These are phyloP conservation scores for Aphelinus atriplicis DNA, from an alignment of 1,140 invertebrate species.

Conservation along the genomic window DNA sequence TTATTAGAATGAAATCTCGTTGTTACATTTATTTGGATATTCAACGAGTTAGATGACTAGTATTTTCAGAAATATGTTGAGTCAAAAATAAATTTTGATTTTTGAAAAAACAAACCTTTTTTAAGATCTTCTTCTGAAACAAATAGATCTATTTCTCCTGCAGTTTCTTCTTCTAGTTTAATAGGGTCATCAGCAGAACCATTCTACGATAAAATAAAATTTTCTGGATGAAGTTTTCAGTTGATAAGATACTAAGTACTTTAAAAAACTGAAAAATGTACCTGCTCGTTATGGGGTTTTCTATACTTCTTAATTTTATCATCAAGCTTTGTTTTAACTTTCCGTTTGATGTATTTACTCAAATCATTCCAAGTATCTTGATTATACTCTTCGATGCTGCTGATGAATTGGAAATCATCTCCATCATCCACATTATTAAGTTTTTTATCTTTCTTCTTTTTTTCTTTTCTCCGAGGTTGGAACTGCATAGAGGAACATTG, in stretches of 20 bases:
- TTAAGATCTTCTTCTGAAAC: conserved; percentile 79
- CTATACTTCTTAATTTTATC: conserved; percentile 82
- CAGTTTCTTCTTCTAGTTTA: conserved; percentile 48
- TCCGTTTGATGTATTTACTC: conserved; percentile 83
- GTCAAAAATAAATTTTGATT: neutral
- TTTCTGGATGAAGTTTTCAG: conserved; percentile 25
- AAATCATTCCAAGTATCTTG: conserved; percentile 87
- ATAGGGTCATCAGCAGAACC: conserved; percentile 5
- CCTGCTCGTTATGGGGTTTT: conserved; percentile 60
- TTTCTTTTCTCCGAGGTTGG: conserved; percentile 82
- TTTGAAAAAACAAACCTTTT: conserved; percentile 64
- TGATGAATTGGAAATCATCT: conserved; percentile 79
- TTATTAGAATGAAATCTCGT: conserved; percentile 44
- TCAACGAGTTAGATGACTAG: no score
- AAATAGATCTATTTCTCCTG: conserved; percentile 59
- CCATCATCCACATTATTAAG: conserved; percentile 79
- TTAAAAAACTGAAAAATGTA: conserved; percentile 47
- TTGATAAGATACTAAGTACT: neutral
- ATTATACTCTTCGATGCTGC: conserved; percentile 79
- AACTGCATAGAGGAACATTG: conserved; percentile 66
- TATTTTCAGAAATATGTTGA: neutral
- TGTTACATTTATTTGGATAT: conserved; percentile 49
- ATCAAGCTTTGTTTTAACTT: conserved; percentile 82
- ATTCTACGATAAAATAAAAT: conserved; percentile 28
- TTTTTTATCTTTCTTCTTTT: conserved; percentile 78